phyloP scores from a whole-genome alignment of 2,888 invertebrate species.

The Drosophila eohydei region DNA sequence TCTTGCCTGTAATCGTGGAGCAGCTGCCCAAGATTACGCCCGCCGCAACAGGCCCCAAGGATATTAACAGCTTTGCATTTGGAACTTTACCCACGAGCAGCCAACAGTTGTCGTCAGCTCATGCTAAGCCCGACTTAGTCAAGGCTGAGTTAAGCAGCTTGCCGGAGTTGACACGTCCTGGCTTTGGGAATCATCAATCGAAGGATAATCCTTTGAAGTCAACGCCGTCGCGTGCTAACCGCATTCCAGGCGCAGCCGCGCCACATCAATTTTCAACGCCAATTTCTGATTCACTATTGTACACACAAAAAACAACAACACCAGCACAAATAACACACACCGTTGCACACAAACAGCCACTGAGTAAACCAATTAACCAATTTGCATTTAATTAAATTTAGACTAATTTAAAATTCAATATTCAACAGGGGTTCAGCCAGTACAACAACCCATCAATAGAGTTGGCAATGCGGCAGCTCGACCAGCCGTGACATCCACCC shows the following conservation, averaged over 20 bases:
- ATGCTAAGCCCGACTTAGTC: neutral
- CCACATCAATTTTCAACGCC: neutral
- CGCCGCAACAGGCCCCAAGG: neutral
- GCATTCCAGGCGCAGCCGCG: slow-evolving; percentile 2
- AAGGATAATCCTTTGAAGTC: neutral
- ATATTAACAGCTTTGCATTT: neutral
- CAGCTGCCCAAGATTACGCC: slow-evolving; percentile 1
- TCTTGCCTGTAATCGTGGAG: neutral
- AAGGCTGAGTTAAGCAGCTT: neutral
- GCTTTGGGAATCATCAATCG: neutral
- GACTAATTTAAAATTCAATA: slow-evolving; percentile 5
- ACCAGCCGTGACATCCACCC: slow-evolving; percentile 13
- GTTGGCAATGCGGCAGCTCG: slow-evolving; percentile 1
- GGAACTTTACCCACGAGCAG: neutral
- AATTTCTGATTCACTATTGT: neutral
- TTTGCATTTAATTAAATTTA: neutral
- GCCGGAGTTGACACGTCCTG: neutral
- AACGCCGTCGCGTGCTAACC: slow-evolving; percentile 1
- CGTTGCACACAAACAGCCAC: slow-evolving; percentile 4
- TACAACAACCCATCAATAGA: slow-evolving; percentile 7
- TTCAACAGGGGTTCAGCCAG: slow-evolving; percentile 11
- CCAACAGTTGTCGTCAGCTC: too few species aligned
- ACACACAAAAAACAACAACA: slow-evolving; percentile 17
- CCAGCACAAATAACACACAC: slow-evolving; percentile 13
- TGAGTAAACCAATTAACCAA: slow-evolving; percentile 24